Percentiles rank a stretch among this genome's conserved stretches.
phyloP scores from a whole-genome alignment of 2,113 vertebrate genomes.

The Gopherus evgoodei region DNA sequence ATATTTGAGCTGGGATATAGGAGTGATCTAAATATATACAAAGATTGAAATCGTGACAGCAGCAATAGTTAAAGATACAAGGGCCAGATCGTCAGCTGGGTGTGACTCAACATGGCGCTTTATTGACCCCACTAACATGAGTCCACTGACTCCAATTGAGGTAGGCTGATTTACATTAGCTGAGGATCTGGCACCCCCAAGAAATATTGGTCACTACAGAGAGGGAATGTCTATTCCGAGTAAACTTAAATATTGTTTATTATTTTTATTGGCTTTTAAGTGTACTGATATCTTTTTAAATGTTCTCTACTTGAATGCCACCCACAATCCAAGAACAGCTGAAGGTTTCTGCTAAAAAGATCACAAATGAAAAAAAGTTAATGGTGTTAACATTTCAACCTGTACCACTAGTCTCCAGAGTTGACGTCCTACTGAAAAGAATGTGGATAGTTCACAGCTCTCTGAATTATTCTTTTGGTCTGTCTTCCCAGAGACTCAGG shows the following conservation, averaged over 20 bases:
- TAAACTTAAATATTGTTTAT: background rate
- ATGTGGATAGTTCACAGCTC: background rate
- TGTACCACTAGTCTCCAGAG: slow-evolving; percentile 20
- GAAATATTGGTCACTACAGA: background rate
- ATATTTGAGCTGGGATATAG: background rate
- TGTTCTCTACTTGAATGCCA: background rate
- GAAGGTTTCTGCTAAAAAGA: background rate
- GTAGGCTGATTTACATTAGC: slow-evolving; percentile 6
- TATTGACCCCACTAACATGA: slow-evolving; percentile 6
- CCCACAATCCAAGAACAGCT: background rate
- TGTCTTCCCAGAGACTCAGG: slow-evolving; percentile 4
- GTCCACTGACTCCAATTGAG: background rate
- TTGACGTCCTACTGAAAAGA: background rate
- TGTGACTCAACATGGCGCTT: background rate
- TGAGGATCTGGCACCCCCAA: background rate
- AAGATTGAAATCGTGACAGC: background rate
- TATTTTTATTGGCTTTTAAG: slow-evolving; percentile 2
- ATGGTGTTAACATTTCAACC: slow-evolving; percentile 3
- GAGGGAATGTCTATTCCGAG: background rate
- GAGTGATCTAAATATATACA: background rate
- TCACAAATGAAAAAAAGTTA: background rate
- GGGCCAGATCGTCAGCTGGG: background rate
- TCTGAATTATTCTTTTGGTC: background rate
- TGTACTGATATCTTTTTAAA: background rate
- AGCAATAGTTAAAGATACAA: slow-evolving; percentile 5